Evolutionary conservation across 2,888 invertebrate species (phyloP).

Genomic region (Netelia melanura): DNA sequence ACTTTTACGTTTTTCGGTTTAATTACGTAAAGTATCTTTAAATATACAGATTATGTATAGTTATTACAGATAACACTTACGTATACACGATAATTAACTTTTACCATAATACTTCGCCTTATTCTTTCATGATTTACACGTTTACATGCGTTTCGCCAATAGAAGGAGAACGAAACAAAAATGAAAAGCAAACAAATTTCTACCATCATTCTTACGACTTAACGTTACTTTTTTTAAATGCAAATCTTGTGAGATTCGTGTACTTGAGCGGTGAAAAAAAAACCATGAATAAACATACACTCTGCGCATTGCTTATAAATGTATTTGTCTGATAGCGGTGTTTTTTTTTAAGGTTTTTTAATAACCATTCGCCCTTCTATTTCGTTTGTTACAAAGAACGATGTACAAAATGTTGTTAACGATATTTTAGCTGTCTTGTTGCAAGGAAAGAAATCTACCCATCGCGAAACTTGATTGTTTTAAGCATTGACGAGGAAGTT

Average conservation of each 20-base stretch:
- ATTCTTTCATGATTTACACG: constrained; percentile 65
- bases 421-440: neutral
- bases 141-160: constrained; percentile 69
- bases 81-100: constrained; percentile 67
- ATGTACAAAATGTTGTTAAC: neutral
- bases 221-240: constrained; percentile 74
- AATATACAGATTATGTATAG: constrained; percentile 67
- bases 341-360: constrained; percentile 17
- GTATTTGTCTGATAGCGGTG: constrained; percentile 48
- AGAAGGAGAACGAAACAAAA: neutral
- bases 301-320: constrained; percentile 71
- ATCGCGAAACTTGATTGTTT: neutral
- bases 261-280: constrained; percentile 63
- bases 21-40: constrained; percentile 63
- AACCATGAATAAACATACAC: constrained; percentile 72
- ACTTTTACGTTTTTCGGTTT: constrained; percentile 68
- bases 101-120: constrained; percentile 70
- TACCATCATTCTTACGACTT: constrained; percentile 70
- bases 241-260: constrained; percentile 69
- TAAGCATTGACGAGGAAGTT: neutral
- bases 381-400: neutral
- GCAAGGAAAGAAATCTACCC: neutral
- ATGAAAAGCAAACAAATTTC: constrained; percentile 61
- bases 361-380: neutral
- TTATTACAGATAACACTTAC: constrained; percentile 56